Conservation (phyloP, 2,797 vertebrate species). For the Petrocephalus schoutedeni region DNA sequence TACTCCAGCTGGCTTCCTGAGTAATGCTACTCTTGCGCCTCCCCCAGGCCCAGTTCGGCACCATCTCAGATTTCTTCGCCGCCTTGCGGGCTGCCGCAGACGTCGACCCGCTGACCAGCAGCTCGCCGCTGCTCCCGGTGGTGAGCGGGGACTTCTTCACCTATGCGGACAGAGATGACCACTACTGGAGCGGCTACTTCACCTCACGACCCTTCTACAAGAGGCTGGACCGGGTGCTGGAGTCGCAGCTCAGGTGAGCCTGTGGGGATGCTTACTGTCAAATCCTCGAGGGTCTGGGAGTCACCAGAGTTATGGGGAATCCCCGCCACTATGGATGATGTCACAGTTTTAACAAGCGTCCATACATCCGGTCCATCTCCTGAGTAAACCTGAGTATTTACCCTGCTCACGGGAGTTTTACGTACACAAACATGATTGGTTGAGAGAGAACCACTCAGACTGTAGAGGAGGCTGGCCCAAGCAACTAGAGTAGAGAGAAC, state of each 20-base stretch:
- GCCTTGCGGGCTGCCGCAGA: conserved; percentile 62
- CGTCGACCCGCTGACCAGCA: conserved; percentile 42
- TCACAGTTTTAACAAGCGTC: neutral
- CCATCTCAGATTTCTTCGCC: conserved; percentile 81
- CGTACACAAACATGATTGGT: too few relatives aligned
- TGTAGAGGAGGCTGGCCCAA: too few relatives aligned
- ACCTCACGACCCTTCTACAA: conserved; percentile 92
- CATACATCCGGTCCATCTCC: neutral
- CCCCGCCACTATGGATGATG: neutral
- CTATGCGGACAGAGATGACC: conserved; percentile 86
- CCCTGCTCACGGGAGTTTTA: too few relatives aligned
- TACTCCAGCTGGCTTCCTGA: neutral
- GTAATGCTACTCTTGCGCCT: neutral
- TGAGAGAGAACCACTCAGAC: too few relatives aligned
- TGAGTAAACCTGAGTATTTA: neutral
- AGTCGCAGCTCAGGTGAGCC: conserved; percentile 70
- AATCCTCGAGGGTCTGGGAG: neutral
- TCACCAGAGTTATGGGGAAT: neutral
- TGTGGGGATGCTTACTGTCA: neutral
- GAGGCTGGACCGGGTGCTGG: conserved; percentile 73
- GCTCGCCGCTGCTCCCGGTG: conserved; percentile 58
- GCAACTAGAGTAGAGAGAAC: too few relatives aligned
- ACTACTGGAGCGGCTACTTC: conserved; percentile 93
- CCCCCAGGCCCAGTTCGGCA: conserved; percentile 81
- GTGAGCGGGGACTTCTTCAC: conserved; percentile 90